A percentile compares a stretch with the other conserved stretches of the same genome.
These are phyloP conservation scores for Umimayanthus kanabou DNA, from an alignment of 92 coral and sea anemone species.

Conservation along the genomic window DNA sequence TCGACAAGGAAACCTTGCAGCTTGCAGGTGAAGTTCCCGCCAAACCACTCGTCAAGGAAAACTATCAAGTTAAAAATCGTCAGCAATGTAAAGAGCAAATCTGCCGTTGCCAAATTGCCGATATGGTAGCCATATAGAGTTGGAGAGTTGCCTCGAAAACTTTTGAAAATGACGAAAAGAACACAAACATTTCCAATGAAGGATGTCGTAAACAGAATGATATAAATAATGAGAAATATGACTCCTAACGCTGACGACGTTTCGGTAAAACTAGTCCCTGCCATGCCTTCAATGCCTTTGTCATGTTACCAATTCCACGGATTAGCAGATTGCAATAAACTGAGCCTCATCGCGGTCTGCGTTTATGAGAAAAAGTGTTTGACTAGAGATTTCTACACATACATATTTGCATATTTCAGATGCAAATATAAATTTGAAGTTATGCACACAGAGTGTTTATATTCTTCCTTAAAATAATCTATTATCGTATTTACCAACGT, in stretches of 20 bases:
- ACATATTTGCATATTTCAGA: neutral
- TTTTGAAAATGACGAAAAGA: constrained; percentile 28
- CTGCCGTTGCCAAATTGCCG: constrained; percentile 51
- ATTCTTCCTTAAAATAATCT: no score
- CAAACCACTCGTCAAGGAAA: constrained; percentile 43
- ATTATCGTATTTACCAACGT: no score
- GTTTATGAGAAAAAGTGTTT: neutral
- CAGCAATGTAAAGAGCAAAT: constrained; percentile 47
- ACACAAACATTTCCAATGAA: constrained; percentile 46
- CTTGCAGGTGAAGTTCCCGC: constrained; percentile 45
- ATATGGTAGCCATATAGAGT: constrained; percentile 39
- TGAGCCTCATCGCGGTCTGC: neutral
- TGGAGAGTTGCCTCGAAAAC: neutral
- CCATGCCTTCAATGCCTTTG: neutral
- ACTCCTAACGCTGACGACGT: neutral
- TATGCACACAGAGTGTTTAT: neutral
- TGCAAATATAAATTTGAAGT: neutral
- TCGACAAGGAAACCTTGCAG: constrained; percentile 54
- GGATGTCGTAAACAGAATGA: constrained; percentile 38
- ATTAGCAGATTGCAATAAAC: neutral
- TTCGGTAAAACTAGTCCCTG: constrained; percentile 5
- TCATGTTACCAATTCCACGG: neutral
- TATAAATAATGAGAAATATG: neutral
- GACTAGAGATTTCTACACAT: neutral
- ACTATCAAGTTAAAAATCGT: constrained; percentile 24